Conservation (phyloP, 2,797 vertebrate species). For the Dipus sagitta region DNA sequence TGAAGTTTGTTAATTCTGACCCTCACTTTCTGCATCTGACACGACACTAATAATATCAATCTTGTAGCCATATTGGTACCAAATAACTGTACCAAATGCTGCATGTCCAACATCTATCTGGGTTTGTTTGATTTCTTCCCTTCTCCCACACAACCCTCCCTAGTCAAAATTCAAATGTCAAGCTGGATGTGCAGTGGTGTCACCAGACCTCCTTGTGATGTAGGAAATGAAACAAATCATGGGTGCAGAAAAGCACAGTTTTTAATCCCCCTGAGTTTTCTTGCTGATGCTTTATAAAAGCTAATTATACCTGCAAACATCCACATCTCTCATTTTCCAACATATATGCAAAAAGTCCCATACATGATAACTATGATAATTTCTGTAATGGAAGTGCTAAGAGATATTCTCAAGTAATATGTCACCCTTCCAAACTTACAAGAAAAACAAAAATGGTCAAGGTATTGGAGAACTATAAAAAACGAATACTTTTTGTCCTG, state of each 20-base stretch:
- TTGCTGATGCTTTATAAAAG: conserved; percentile 2
- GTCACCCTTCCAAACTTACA: background rate
- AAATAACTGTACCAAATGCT: background rate
- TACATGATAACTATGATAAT: conserved; percentile 1
- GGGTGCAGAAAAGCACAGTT: background rate
- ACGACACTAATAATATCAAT: background rate
- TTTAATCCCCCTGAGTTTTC: background rate
- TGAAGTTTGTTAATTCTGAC: background rate
- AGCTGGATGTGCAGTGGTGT: background rate
- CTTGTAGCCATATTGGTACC: background rate
- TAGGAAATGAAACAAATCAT: conserved; percentile 23
- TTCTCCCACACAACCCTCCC: background rate
- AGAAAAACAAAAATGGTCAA: conserved; percentile 4
- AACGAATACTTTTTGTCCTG: background rate
- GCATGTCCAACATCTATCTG: background rate
- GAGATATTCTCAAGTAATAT: background rate
- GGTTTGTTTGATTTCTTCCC: background rate
- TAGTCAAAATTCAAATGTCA: conserved; percentile 56
- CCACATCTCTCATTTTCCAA: conserved; percentile 15
- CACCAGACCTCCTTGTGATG: background rate
- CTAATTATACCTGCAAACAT: background rate
- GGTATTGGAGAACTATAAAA: background rate
- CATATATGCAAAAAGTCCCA: conserved; percentile 58
- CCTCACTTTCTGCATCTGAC: conserved; percentile 17
- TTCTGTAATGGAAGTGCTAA: background rate